Base-by-base conservation (phyloP, 1,140 invertebrate genomes). In the Ganaspis sp. region DNA sequence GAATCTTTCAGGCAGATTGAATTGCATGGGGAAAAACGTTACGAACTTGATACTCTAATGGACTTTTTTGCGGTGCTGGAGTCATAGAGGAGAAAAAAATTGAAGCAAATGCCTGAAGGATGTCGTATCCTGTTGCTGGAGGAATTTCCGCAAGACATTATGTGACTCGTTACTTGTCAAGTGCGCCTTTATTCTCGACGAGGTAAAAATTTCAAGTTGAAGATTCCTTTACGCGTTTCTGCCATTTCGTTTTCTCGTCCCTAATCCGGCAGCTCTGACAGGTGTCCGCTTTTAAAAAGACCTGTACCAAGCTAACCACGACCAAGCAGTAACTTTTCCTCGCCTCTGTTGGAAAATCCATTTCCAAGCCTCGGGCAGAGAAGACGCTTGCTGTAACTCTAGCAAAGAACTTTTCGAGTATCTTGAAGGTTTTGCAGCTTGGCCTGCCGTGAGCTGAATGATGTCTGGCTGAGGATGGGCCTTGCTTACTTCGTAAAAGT, bases 211-310 rank as follows among this genome's bases (percentile, higher is more conserved):
- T 29, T 64, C 58, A 29, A 64, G 23, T 64, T 64, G 12, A 64
- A 29, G 23, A 64, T 64, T 64, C 58, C 26, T 64, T 34, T 64
- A 17, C 58, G 58, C 23, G 23, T 64, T 64, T 64, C 4, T 64
- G 11, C 23, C 26, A 29, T 64, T 64, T 64, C 21, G 58, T 64
- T 64, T 64, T 26, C 58, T 64, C 26, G 58, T 64, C 58, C 58
- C 58, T 64, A 64, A 64, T 64, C 58, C 58, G 58, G 58, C 58
- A 74, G 74, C 81, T 78, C 82, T 82, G 84, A 80, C 82, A 80
- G 81, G 81, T 81, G 78, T 80, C 80, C 83, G 79, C 75, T 83
- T 82, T 83, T 80, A 78, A 82, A 78, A 81, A 78, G 77, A 69
- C 76, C 77, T 81, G 75, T 79, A 79, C 72, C 69, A 17, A 26